A percentile compares a stretch with the other conserved stretches of the same genome.
phyloP scores from a whole-genome alignment of 2,113 vertebrate genomes.

The Typhlomys cinereus region DNA sequence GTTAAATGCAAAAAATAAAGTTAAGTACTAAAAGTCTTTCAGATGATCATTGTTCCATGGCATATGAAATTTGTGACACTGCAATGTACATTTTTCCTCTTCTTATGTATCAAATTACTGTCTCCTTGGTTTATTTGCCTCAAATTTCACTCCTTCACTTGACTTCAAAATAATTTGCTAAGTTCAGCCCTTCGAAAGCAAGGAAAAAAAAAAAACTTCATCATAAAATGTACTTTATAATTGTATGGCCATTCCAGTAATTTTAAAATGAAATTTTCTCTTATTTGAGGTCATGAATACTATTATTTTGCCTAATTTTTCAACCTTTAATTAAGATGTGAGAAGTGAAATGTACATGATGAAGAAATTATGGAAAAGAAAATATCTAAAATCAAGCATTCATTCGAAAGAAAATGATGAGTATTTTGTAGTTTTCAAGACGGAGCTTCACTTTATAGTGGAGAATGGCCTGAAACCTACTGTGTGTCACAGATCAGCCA shows the following conservation, averaged over 20 bases:
- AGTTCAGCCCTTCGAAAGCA: neutral
- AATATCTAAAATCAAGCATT: neutral
- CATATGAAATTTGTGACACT: neutral
- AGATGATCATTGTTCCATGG: neutral
- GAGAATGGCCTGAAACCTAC: neutral
- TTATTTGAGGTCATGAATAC: neutral
- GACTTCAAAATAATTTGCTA: conserved; percentile 29
- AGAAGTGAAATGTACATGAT: neutral
- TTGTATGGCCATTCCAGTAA: neutral
- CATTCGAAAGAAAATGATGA: neutral
- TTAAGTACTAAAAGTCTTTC: neutral
- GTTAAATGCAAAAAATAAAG: conserved; percentile 22
- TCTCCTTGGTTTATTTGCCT: neutral
- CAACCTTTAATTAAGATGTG: neutral
- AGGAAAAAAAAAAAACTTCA: neutral
- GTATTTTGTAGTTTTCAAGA: neutral
- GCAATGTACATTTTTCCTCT: neutral
- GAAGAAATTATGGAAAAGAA: neutral
- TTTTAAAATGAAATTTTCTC: neutral
- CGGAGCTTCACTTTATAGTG: neutral
- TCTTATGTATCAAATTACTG: neutral
- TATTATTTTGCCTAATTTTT: neutral
- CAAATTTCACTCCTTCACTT: neutral
- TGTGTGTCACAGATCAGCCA: neutral
- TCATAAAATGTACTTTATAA: neutral